Evolutionary conservation across 2,797 vertebrate genomes (phyloP).

Genomic region (Sternarchorhynchus goeldii): DNA sequence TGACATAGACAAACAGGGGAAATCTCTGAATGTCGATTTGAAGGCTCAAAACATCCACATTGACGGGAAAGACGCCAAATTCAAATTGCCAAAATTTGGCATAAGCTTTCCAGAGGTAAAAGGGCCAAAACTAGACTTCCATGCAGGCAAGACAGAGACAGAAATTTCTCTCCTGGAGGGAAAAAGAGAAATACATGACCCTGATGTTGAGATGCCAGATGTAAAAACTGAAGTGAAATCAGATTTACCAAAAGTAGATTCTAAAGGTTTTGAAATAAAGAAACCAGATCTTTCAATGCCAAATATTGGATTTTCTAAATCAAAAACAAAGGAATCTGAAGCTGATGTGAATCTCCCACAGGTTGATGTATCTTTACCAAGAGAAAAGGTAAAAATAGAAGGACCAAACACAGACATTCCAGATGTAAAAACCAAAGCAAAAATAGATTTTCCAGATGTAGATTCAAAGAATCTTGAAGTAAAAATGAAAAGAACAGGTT

Average conservation of each 20-base stretch:
- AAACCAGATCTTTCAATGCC: constrained; percentile 18
- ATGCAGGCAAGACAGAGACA: constrained; percentile 31
- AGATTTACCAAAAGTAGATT: constrained; percentile 9
- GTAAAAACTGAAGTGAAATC: not conserved
- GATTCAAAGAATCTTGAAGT: constrained; percentile 42
- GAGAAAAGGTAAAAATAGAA: constrained; percentile 31
- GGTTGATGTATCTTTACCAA: not conserved
- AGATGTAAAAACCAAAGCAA: not conserved
- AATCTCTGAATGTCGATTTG: not conserved
- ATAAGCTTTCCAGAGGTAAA: constrained; percentile 54
- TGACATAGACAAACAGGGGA: not conserved
- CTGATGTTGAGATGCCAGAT: constrained; percentile 44
- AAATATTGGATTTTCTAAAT: not conserved
- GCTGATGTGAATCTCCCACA: constrained; percentile 12
- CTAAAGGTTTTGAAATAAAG: constrained; percentile 20
- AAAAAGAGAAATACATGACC: constrained; percentile 24
- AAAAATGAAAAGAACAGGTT: not conserved
- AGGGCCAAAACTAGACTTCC: constrained; percentile 21
- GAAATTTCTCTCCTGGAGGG: constrained; percentile 36
- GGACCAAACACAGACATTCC: constrained; percentile 1
- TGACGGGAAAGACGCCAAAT: constrained; percentile 31
- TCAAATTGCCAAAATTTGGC: constrained; percentile 64
- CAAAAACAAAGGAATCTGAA: constrained; percentile 27
- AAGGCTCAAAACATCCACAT: constrained; percentile 7
- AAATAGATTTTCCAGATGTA: constrained; percentile 25